phyloP scores from a whole-genome alignment of 1,140 invertebrate genomes.

The Arion vulgaris region DNA sequence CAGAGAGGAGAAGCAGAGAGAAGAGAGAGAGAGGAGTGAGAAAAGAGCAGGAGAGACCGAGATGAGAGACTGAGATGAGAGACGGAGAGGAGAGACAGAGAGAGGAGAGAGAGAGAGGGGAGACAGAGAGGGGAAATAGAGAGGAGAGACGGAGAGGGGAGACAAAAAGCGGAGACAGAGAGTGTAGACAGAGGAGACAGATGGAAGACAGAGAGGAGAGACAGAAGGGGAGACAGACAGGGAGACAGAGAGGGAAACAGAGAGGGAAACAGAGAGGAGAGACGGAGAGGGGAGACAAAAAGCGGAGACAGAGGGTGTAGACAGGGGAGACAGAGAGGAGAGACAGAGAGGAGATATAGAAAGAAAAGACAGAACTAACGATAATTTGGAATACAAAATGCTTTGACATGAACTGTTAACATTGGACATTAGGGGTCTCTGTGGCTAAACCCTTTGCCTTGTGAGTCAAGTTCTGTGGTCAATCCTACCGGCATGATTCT shows the following conservation, averaged over 20 bases:
- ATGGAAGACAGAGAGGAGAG: not conserved
- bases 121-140: not conserved
- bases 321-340: slow-evolving; percentile 8
- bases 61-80: slow-evolving; percentile 3
- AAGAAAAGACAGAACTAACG: slow-evolving; percentile 8
- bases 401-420: slow-evolving; percentile 13
- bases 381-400: not conserved
- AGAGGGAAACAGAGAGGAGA: not conserved
- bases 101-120: slow-evolving; percentile 23
- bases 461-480: slow-evolving; percentile 12
- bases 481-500: no score
- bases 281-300: not conserved
- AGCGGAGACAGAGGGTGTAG: slow-evolving; percentile 6
- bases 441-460: no score
- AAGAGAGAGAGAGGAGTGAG: slow-evolving; percentile 16
- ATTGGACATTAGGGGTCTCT: no score
- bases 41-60: not conserved
- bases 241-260: slow-evolving; percentile 17
- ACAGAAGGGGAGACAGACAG: slow-evolving; percentile 6
- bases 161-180: not conserved
- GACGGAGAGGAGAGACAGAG: slow-evolving; percentile 12
- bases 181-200: not conserved
- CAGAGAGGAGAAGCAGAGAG: slow-evolving; percentile 16
- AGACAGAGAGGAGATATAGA: not conserved
- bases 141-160: not conserved